Evolutionary conservation across 1,140 invertebrate genomes (phyloP).

Genomic region (Atta colombica): DNA sequence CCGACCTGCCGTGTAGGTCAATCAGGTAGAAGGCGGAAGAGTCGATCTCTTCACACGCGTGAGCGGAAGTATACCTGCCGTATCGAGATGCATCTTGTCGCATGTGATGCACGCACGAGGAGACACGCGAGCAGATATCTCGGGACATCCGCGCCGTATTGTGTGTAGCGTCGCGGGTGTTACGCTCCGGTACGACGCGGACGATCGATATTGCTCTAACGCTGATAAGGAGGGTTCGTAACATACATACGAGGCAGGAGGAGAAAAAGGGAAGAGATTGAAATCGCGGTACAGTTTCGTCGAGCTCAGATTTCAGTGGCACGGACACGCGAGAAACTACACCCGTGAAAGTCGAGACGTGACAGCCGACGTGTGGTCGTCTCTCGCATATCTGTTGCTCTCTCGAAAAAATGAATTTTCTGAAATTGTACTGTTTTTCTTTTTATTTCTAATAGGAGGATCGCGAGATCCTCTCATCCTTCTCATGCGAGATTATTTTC

Average conservation of each 20-base stretch:
- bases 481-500: not conserved
- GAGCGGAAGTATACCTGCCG: not conserved
- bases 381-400: not conserved
- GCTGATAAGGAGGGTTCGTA: conserved; percentile 33
- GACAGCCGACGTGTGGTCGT: not conserved
- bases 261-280: not conserved
- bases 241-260: not conserved
- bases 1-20: not conserved
- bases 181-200: conserved; percentile 42
- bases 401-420: not conserved
- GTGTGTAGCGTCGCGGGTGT: conserved; percentile 23
- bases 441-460: not conserved
- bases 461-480: not conserved
- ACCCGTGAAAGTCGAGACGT: conserved; percentile 16
- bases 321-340: conserved; percentile 1
- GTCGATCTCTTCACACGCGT: conserved; percentile 9
- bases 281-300: conserved; percentile 10
- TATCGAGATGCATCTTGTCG: not conserved
- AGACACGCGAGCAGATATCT: not conserved
- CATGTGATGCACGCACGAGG: not conserved
- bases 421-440: not conserved
- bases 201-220: conserved; percentile 55
- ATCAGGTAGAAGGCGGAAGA: conserved; percentile 1
- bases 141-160: conserved; percentile 11
- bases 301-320: conserved; percentile 1